phyloP scores from a whole-genome alignment of 1,140 invertebrate genomes.

The Berghia stephanieae region DNA sequence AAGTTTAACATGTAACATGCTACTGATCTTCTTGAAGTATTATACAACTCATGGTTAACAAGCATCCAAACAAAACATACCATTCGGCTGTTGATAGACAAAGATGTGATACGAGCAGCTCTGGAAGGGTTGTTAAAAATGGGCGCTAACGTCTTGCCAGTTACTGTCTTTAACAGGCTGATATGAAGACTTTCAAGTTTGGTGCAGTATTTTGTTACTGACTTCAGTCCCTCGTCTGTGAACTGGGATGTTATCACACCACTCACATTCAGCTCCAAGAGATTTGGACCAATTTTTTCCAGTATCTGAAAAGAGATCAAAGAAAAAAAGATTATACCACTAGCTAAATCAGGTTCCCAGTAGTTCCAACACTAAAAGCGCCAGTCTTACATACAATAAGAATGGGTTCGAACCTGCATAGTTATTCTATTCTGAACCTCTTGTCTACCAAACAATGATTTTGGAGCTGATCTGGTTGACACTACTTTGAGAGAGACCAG shows the following conservation, averaged over 20 bases:
- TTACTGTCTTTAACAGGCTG: constrained; percentile 49
- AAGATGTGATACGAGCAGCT: constrained; percentile 45
- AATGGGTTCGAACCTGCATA: no score
- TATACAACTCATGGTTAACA: not conserved
- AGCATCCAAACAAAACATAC: constrained; percentile 35
- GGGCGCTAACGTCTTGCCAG: constrained; percentile 46
- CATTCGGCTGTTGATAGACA: constrained; percentile 50
- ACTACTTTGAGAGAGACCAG: no score
- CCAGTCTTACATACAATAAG: no score
- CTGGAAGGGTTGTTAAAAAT: constrained; percentile 47
- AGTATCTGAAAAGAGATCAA: constrained; percentile 57
- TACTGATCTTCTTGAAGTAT: not conserved
- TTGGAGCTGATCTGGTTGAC: no score
- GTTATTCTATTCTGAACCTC: no score
- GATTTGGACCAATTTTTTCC: constrained; percentile 43
- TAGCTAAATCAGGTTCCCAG: no score
- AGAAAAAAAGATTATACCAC: no score
- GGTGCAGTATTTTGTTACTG: constrained; percentile 51
- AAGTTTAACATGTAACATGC: not conserved
- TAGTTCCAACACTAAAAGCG: no score
- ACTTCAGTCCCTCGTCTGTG: constrained; percentile 50
- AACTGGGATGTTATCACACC: constrained; percentile 43
- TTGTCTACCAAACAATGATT: no score
- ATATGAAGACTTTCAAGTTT: constrained; percentile 48
- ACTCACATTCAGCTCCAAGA: constrained; percentile 55